phyloP scores from a whole-genome alignment of 1,140 invertebrate genomes.

The Aphelenchoides fujianensis region DNA sequence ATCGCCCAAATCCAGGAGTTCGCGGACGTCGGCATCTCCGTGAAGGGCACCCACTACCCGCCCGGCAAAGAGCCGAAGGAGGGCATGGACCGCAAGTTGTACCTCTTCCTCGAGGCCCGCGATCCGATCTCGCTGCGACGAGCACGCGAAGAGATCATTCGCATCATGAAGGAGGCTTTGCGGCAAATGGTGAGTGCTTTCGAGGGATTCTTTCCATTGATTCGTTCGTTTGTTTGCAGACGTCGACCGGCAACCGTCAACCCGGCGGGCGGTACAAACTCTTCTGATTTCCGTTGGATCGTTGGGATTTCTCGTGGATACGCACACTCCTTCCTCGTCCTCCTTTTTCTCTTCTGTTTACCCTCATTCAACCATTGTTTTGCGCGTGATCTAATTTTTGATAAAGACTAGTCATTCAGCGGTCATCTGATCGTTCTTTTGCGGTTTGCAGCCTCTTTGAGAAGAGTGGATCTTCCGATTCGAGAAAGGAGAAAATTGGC shows the following conservation, averaged over 20 bases:
- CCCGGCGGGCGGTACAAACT: neutral
- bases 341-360: no score
- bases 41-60: slow-evolving; percentile 91
- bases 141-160: slow-evolving; percentile 94
- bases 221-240: neutral
- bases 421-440: no score
- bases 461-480: no score
- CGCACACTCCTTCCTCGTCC: no score
- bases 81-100: slow-evolving; percentile 85
- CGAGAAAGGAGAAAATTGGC: no score
- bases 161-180: slow-evolving; percentile 86
- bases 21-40: slow-evolving; percentile 95
- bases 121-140: slow-evolving; percentile 93
- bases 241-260: neutral
- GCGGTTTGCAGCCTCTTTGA: no score
- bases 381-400: no score
- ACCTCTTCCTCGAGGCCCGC: slow-evolving; percentile 96
- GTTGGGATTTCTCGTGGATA: no score
- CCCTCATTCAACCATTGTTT: no score
- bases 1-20: slow-evolving; percentile 67
- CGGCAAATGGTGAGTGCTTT: slow-evolving; percentile 19
- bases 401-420: no score
- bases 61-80: slow-evolving; percentile 77
- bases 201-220: neutral
- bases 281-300: neutral